Percentiles rank a stretch among this genome's conserved stretches.
Evolutionary conservation across 35 echinoderm and acorn worm species (phyloP).

Genomic region (Amphiura filiformis): DNA sequence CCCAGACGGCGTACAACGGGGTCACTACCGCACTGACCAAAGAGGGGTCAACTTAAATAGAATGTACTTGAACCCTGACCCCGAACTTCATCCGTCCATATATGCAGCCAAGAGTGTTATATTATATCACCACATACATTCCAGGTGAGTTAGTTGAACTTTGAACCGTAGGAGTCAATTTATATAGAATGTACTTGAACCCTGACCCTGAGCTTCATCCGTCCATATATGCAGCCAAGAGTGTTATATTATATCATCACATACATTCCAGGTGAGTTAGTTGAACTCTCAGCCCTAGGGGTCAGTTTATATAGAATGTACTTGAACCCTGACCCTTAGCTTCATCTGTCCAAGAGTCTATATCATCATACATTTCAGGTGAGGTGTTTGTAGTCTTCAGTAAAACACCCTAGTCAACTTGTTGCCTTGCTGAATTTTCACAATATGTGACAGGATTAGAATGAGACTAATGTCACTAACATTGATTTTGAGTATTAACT

Average conservation of each 20-base stretch:
- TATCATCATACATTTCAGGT: constrained; percentile 83
- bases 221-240: constrained; percentile 85
- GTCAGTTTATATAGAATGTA: constrained; percentile 92
- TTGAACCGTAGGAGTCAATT: constrained; percentile 89
- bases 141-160: constrained; percentile 58
- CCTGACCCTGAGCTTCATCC: constrained; percentile 81
- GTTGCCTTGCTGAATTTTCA: too few relatives aligned
- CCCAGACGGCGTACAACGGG: constrained; percentile 88
- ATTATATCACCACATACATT: constrained; percentile 75
- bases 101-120: constrained; percentile 87
- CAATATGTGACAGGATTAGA: too few relatives aligned
- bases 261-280: constrained; percentile 59
- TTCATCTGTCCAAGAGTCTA: constrained; percentile 80
- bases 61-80: constrained; percentile 85
- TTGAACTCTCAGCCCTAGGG: too few relatives aligned
- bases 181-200: constrained; percentile 84
- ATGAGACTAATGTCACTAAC: too few relatives aligned
- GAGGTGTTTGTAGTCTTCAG: too few relatives aligned
- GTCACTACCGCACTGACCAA: constrained; percentile 94
- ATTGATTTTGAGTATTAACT: too few relatives aligned
- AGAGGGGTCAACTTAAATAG: constrained; percentile 91
- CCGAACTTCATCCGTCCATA: constrained; percentile 70
- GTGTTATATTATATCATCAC: constrained; percentile 80
- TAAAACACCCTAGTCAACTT: too few relatives aligned
- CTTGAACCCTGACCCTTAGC: constrained; percentile 67